Evolutionary conservation across 2,888 invertebrate genomes (phyloP).

Genomic region (Lamellibrachia satsuma): DNA sequence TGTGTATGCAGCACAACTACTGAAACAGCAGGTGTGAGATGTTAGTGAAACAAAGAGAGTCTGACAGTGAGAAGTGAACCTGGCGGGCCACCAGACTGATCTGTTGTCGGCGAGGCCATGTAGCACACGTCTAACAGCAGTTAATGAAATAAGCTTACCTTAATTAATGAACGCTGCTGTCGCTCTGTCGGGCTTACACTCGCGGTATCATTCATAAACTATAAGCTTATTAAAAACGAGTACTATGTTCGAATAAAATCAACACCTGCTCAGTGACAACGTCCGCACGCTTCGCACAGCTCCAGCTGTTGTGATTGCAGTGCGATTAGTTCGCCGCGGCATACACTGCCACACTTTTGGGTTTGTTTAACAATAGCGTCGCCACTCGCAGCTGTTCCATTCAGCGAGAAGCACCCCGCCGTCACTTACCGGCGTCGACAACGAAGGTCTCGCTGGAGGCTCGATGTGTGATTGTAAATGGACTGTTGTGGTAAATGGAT

Average conservation of each 20-base stretch:
- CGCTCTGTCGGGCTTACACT: background rate
- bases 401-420: background rate
- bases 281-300: background rate
- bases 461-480: background rate
- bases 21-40: background rate
- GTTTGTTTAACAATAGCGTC: conserved; percentile 12
- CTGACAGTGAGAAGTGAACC: background rate
- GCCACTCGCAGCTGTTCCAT: conserved; percentile 10
- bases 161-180: background rate
- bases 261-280: background rate
- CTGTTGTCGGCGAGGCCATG: background rate
- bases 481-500: background rate
- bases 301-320: conserved; percentile 5
- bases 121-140: conserved; percentile 7
- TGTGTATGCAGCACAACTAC: background rate
- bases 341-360: conserved; percentile 6
- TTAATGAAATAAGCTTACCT: conserved; percentile 3
- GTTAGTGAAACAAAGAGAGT: background rate
- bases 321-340: conserved; percentile 4
- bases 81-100: background rate
- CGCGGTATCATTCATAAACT: background rate
- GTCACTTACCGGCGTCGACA: background rate
- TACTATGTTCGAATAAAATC: background rate
- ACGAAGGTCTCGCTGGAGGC: background rate
- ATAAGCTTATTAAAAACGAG: background rate